Conservation (phyloP, 1,140 invertebrate species). For the Ips typographus region DNA sequence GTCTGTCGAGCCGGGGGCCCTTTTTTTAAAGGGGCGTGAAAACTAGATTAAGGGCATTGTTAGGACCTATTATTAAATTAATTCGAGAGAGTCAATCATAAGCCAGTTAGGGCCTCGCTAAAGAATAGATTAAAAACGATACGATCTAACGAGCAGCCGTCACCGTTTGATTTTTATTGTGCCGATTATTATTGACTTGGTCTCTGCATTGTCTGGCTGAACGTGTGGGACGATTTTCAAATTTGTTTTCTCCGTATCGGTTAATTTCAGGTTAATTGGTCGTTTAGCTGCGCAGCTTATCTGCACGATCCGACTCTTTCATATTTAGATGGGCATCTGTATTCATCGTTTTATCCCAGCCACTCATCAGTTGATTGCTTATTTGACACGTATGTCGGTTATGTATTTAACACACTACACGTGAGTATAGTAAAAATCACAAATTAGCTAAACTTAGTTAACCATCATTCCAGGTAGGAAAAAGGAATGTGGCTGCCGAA, state of each 20-base stretch:
- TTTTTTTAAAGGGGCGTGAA: slow-evolving; percentile 45
- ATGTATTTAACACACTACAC: no score
- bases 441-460: no score
- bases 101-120: slow-evolving; percentile 39
- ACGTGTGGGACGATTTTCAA: slow-evolving; percentile 20
- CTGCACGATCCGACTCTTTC: no score
- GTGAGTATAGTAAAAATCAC: no score
- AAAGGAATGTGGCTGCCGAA: no score
- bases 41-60: slow-evolving; percentile 49
- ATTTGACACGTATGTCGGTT: no score
- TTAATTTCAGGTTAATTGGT: no score
- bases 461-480: no score
- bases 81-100: slow-evolving; percentile 47
- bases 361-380: no score
- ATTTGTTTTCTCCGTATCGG: slow-evolving; percentile 10
- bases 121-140: slow-evolving; percentile 34
- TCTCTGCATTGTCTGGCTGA: slow-evolving; percentile 3
- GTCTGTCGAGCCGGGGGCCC: slow-evolving; percentile 38
- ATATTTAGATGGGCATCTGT: no score
- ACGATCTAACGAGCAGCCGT: slow-evolving; percentile 31
- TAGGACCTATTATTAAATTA: slow-evolving; percentile 47
- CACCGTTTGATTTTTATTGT: slow-evolving; percentile 33
- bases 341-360: no score
- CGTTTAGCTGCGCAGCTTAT: no score
- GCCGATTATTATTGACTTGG: slow-evolving; percentile 11